Conservation (phyloP, 1,140 invertebrate genomes). For the Bombus terrestris region DNA sequence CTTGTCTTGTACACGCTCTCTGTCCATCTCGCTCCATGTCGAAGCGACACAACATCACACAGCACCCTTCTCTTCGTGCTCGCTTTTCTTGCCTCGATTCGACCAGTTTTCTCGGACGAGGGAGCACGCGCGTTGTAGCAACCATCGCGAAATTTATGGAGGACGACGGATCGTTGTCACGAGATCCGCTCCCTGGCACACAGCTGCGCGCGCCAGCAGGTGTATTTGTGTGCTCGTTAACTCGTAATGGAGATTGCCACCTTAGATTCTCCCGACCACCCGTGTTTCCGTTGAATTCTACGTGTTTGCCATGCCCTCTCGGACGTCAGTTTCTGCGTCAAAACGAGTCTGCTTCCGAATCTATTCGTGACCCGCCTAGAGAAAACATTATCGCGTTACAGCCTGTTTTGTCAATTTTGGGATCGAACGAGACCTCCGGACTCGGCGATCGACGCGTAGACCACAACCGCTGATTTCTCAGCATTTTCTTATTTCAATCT, state of each 20-base stretch:
- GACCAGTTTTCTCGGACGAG: slow-evolving; percentile 22
- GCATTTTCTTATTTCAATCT: slow-evolving; percentile 11
- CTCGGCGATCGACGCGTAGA: background rate
- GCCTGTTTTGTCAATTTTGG: background rate
- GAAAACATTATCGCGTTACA: slow-evolving; percentile 11
- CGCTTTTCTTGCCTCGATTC: slow-evolving; percentile 9
- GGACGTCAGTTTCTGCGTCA: background rate
- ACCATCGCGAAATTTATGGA: slow-evolving; percentile 57
- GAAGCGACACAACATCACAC: background rate
- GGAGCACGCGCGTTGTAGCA: slow-evolving; percentile 1
- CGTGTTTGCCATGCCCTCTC: background rate
- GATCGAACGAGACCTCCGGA: background rate
- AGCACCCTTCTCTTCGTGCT: background rate
- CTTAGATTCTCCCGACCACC: slow-evolving; percentile 57
- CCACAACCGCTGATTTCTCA: background rate
- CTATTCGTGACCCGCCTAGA: background rate
- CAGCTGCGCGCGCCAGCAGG: slow-evolving; percentile 47
- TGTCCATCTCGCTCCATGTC: background rate
- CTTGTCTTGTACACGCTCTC: background rate
- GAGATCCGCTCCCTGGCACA: slow-evolving; percentile 34
- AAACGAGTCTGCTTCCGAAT: background rate
- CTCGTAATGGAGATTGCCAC: slow-evolving; percentile 58
- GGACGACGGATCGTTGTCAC: slow-evolving; percentile 56
- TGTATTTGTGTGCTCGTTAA: slow-evolving; percentile 58
- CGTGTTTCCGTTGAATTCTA: slow-evolving; percentile 47